Evolutionary conservation across 2,888 invertebrate species (phyloP), one percentile per base, ranked within the genome.

Genomic region (Diplazon laetatorius): DNA sequence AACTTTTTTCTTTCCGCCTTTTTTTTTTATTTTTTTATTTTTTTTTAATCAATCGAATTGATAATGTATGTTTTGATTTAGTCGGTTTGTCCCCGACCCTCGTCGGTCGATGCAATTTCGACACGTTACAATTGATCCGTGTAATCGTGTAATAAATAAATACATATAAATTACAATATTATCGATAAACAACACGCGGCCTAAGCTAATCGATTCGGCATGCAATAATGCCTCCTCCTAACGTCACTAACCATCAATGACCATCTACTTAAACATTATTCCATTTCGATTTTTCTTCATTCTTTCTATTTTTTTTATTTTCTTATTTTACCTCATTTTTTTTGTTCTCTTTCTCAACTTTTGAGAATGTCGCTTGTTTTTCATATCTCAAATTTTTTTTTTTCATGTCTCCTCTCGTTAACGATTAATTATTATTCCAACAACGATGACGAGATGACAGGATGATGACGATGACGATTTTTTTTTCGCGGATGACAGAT

Each of bases 371-470:
- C 39, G 39, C 39, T 37, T 59, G 37, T 39, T 59, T 39, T 59
- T 30, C 37, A 59, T 18, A 59, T 10, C 39, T 37, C 20, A 59
- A 18, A 59, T 59, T 12, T 65, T 37, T 25, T 14, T 12, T 52
- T 55, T 20, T 37, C n/a, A n/a, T n/a, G n/a, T n/a, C 35, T 37
- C 55, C 59, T 60, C 55, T 50, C 44, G 18, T 14, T 52, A 63
- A 44, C 68, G 30, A 62, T 70, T 73, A 60, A 68, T 30, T 60
- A 72, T 69, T 63, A 76, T 80, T 76, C 65, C 78, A 80, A 80
- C 78, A 81, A 81, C 79, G 70, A 81, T 81, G 81, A 69, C 59
- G 52, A n/a, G n/a, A 70, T 77, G 77, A 44, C n/a, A 50, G 48
- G 66, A 78, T 78, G 70, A 75, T 75, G 65, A 70, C 14, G 60